phyloP scores from a whole-genome alignment of 2,797 vertebrate genomes.

The Trematomus bernacchii region DNA sequence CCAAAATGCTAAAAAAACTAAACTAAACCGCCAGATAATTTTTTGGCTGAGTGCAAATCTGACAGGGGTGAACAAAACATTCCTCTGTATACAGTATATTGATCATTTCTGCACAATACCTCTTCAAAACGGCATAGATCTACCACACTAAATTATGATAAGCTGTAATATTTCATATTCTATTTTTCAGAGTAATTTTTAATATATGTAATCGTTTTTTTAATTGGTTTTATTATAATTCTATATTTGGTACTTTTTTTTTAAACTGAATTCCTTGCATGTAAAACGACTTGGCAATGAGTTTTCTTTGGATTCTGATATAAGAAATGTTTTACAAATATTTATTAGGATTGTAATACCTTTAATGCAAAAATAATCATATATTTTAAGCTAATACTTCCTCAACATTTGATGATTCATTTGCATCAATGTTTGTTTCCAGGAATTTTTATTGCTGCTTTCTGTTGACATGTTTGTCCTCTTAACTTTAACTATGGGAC shows the following conservation, averaged over 20 bases:
- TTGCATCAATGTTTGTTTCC: conserved; percentile 6
- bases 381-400: background rate
- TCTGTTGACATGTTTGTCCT: conserved; percentile 20
- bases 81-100: no score
- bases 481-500: conserved; percentile 28
- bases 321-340: background rate
- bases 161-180: no score
- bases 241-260: no score
- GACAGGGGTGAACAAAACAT: background rate
- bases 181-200: no score
- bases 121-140: no score
- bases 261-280: no score
- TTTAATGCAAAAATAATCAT: background rate
- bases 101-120: no score
- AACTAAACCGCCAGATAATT: background rate
- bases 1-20: background rate
- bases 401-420: background rate
- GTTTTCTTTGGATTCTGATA: no score
- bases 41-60: background rate
- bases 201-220: no score
- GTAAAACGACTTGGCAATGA: no score
- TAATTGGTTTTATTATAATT: no score
- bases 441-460: conserved; percentile 3
- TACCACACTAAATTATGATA: no score
- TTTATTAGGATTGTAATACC: background rate